Evolutionary conservation across 2,797 vertebrate genomes (phyloP).

Genomic region (Antennarius maculatus): DNA sequence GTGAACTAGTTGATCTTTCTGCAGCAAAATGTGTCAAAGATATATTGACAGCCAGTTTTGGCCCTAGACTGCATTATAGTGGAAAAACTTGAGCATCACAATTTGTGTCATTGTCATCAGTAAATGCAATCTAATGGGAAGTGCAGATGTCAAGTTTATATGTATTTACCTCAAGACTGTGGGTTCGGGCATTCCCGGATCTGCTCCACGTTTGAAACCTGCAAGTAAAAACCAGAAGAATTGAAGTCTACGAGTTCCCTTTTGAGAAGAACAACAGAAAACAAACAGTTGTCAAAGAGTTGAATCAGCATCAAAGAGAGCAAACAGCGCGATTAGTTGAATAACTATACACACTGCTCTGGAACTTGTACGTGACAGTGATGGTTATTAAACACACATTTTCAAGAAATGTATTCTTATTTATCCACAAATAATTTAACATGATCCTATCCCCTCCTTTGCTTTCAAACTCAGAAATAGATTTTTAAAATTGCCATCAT

Average conservation of each 20-base stretch:
- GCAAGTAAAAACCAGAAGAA: conserved; percentile 6
- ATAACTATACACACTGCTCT: too few relatives aligned
- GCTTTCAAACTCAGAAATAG: too few relatives aligned
- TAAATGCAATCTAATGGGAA: background rate
- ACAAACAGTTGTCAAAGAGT: too few relatives aligned
- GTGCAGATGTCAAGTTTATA: background rate
- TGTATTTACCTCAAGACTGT: conserved; percentile 78
- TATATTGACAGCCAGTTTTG: background rate
- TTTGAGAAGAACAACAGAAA: background rate
- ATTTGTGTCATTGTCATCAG: background rate
- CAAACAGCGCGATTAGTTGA: too few relatives aligned
- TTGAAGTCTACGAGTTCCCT: background rate
- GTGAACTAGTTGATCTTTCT: too few relatives aligned
- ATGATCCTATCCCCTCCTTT: too few relatives aligned
- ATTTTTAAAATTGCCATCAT: too few relatives aligned
- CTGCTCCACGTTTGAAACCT: conserved; percentile 95
- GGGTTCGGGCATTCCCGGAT: conserved; percentile 94
- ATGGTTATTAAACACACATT: too few relatives aligned
- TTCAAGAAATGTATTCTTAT: too few relatives aligned
- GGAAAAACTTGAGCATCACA: background rate
- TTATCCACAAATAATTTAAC: too few relatives aligned
- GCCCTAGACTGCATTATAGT: background rate
- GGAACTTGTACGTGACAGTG: too few relatives aligned
- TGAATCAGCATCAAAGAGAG: background rate
- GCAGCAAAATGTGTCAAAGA: too few relatives aligned